These are phyloP conservation scores for Carollia perspicillata DNA, from an alignment of 2,113 vertebrate species.

Conservation along the genomic window DNA sequence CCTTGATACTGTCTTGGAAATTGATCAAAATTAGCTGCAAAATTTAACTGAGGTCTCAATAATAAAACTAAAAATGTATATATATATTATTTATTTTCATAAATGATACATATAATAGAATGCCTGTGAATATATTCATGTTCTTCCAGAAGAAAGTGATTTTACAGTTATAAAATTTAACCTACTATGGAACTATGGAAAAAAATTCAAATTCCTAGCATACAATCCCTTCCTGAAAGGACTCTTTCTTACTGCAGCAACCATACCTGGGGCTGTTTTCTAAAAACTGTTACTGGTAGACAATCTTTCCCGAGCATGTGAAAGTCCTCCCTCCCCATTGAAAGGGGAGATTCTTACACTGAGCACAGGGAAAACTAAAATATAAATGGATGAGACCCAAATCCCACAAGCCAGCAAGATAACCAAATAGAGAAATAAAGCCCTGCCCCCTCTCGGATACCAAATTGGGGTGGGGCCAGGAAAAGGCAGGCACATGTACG, in stretches of 20 bases:
- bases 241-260: neutral
- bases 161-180: neutral
- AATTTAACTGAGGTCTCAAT: neutral
- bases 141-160: neutral
- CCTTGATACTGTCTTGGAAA: neutral
- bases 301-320: too few relatives aligned
- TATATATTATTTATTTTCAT: neutral
- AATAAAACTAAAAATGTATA: neutral
- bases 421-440: too few relatives aligned
- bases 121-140: neutral
- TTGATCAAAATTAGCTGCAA: neutral
- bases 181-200: neutral
- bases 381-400: too few relatives aligned
- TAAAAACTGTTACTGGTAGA: neutral
- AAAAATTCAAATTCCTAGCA: neutral
- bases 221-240: neutral
- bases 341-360: too few relatives aligned
- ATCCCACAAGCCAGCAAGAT: too few relatives aligned
- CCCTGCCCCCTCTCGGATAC: too few relatives aligned
- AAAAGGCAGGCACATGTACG: too few relatives aligned
- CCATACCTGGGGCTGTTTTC: neutral
- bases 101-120: neutral
- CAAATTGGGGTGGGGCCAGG: too few relatives aligned
- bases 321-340: too few relatives aligned
- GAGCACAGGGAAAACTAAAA: too few relatives aligned